Base-by-base conservation (phyloP, 2,888 invertebrate species). In the Aspidapion aeneum region DNA sequence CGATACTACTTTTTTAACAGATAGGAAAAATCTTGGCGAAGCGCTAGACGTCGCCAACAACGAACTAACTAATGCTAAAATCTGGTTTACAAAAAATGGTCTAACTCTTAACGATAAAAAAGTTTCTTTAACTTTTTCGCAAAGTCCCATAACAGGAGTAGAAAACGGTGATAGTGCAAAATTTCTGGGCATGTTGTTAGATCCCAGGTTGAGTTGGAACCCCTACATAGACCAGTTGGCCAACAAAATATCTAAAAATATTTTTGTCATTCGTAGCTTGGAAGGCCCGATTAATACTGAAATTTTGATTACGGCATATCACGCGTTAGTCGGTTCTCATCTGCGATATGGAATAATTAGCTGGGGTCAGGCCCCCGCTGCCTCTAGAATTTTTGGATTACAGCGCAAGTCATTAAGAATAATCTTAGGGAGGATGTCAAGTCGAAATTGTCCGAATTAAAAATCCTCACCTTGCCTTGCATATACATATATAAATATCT, bases 21-120 rank as follows among this genome's bases (percentile, higher is more conserved):
- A 17, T 9, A 9, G n/a, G 19, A 52, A 52, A 19, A 52, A 52
- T 48, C 49, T 48, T 48, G n/a, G 9, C n/a, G 49, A 48, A 48
- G 49, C 49, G n/a, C 49, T 48, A 12, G 49, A 9, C n/a, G 49
- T 12, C 9, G 52, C 52, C 3, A 52, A 52, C 52, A 18, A 35
- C 12, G 35, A 35, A 35, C 12, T 35, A 35, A 35, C 52, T 9
- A n/a, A 3, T 9, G 52, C 52, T 52, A 52, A 52, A 19, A n/a
- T 9, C 52, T 52, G 52, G 17, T 52, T 52, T n/a, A n/a, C 52
- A 52, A 52, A 52, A 52, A 52, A 52, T n/a, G n/a, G 52, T 19
- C 19, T 52, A 52, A n/a, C 52, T 5, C 17, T 52, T 9, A 52
- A 19, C 52, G 52, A 52, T 9, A 52, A n/a, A 52, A 52, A 17